Percentiles rank a stretch among this genome's conserved stretches.
Evolutionary conservation across 2,113 vertebrate genomes (phyloP).

Genomic region (Pseudolaguvia tuberculata): DNA sequence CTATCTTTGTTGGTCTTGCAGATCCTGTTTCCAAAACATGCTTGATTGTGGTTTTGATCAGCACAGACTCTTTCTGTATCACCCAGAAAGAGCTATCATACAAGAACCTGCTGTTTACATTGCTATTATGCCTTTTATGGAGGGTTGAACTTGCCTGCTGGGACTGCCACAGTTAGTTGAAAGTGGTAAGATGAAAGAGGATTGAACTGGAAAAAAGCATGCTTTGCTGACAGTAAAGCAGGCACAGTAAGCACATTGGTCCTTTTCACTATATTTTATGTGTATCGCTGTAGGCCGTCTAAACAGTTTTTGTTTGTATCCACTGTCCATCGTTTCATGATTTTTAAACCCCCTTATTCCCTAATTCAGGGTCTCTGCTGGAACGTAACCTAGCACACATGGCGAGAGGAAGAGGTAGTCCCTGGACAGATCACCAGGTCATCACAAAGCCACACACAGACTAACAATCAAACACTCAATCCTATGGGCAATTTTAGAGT

Average conservation of each 20-base stretch:
- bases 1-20: slow-evolving; percentile 85
- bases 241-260: slow-evolving; percentile 60
- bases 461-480: too few species aligned
- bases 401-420: too few species aligned
- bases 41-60: slow-evolving; percentile 78
- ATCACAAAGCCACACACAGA: too few species aligned
- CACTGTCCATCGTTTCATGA: slow-evolving; percentile 13
- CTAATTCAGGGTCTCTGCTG: too few species aligned
- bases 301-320: slow-evolving; percentile 27
- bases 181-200: slow-evolving; percentile 59
- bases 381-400: too few species aligned
- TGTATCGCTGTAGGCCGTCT: slow-evolving; percentile 38
- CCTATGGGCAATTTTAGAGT: too few species aligned
- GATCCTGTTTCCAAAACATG: slow-evolving; percentile 70
- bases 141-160: slow-evolving; percentile 36
- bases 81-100: slow-evolving; percentile 70
- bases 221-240: slow-evolving; percentile 54
- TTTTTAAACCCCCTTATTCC: too few species aligned
- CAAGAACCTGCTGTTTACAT: slow-evolving; percentile 75
- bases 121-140: slow-evolving; percentile 58
- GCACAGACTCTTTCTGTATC: slow-evolving; percentile 67
- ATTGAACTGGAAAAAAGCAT: slow-evolving; percentile 57
- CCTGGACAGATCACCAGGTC: too few species aligned
- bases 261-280: slow-evolving; percentile 59
- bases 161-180: slow-evolving; percentile 52